These are phyloP conservation scores for Synodontis membranacea DNA, from an alignment of 2,113 vertebrate species.

Conservation along the genomic window DNA sequence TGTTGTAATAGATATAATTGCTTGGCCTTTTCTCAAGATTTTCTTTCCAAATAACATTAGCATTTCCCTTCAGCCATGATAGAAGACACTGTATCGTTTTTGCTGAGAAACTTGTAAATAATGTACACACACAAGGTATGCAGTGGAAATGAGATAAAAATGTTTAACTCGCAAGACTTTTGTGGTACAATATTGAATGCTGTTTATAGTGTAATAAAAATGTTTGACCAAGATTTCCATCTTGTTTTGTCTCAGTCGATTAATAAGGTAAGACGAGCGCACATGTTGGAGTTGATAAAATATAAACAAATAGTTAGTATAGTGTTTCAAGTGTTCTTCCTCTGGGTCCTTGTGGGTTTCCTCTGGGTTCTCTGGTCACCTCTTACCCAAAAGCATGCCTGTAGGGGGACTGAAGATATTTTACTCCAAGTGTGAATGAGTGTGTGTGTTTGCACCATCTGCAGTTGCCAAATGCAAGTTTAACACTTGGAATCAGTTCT, in stretches of 20 bases:
- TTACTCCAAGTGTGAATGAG: background rate
- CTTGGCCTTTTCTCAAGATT: slow-evolving; percentile 22
- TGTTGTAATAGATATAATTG: slow-evolving; percentile 13
- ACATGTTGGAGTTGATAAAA: background rate
- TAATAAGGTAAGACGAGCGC: background rate
- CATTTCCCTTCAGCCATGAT: slow-evolving; percentile 11
- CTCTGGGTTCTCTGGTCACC: background rate
- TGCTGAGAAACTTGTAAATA: slow-evolving; percentile 80
- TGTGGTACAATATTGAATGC: slow-evolving; percentile 72
- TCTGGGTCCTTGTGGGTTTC: background rate
- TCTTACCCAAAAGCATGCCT: background rate
- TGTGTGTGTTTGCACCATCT: too few relatives aligned
- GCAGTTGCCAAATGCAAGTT: too few relatives aligned
- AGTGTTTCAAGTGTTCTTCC: background rate
- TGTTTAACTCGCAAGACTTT: slow-evolving; percentile 71
- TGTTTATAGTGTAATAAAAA: slow-evolving; percentile 85
- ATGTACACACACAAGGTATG: slow-evolving; percentile 75
- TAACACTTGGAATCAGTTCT: too few relatives aligned
- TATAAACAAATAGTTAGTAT: background rate
- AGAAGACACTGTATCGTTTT: slow-evolving; percentile 50
- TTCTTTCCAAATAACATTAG: slow-evolving; percentile 28
- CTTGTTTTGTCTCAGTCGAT: background rate
- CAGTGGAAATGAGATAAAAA: slow-evolving; percentile 65
- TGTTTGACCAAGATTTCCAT: slow-evolving; percentile 69
- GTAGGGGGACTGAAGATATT: background rate